A percentile compares a stretch with the other conserved stretches of the same genome.
These are phyloP conservation scores for Trichopoda pennipes DNA, from an alignment of 2,888 invertebrate species.

Conservation along the genomic window DNA sequence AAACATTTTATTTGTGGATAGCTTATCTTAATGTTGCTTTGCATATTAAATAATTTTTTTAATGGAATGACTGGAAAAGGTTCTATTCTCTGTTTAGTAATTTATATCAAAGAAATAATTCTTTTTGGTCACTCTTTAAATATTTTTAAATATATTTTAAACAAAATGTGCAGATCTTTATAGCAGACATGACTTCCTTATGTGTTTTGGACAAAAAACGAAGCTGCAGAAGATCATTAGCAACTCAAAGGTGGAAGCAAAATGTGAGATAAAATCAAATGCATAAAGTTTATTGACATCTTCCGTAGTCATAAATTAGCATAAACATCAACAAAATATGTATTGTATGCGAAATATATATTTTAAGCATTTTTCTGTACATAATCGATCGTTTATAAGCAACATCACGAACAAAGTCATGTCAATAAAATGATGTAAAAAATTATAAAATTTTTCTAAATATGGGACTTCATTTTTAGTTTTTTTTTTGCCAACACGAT, in stretches of 20 bases:
- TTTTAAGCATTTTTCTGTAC: constrained; percentile 1
- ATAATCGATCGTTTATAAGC: not conserved
- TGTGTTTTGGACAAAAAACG: not conserved
- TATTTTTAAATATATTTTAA: constrained; percentile 2
- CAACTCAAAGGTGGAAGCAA: constrained; percentile 29
- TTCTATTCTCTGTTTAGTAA: not conserved
- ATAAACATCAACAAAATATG: constrained; percentile 40
- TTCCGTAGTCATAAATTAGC: constrained; percentile 63
- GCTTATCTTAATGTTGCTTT: too few relatives aligned
- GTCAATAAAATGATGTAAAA: not conserved
- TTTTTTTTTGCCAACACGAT: constrained; percentile 5
- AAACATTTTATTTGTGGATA: too few relatives aligned
- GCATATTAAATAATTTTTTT: too few relatives aligned
- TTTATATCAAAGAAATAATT: not conserved
- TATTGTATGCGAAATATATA: not conserved
- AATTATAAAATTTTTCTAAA: too few relatives aligned
- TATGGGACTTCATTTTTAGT: not conserved
- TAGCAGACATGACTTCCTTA: constrained; percentile 34
- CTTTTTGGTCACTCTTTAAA: too few relatives aligned
- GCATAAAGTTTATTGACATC: constrained; percentile 58
- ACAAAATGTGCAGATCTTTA: constrained; percentile 8
- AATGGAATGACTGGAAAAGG: too few relatives aligned
- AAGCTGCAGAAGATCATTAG: constrained; percentile 20
- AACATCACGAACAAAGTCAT: constrained; percentile 24
- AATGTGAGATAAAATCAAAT: not conserved